phyloP scores from a whole-genome alignment of 2,797 vertebrate species.

The Tympanoctomys barrerae region DNA sequence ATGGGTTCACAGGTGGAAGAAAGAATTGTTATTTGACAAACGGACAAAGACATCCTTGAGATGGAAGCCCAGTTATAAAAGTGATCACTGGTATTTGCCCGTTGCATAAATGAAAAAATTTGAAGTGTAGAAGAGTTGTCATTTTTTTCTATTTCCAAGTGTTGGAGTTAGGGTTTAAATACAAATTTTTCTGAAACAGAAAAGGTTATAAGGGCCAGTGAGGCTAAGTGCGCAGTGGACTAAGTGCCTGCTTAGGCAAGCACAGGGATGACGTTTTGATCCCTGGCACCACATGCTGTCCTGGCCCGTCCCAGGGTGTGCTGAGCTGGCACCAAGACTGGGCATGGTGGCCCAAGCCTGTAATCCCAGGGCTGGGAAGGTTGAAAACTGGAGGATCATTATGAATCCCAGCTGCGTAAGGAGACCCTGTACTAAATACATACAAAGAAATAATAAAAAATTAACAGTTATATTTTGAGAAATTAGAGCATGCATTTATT shows the following conservation, averaged over 20 bases:
- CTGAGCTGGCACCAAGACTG: too few relatives aligned
- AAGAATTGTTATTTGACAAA: background rate
- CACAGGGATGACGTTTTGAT: too few relatives aligned
- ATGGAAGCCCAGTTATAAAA: background rate
- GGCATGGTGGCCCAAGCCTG: too few relatives aligned
- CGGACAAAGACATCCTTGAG: background rate
- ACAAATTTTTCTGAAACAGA: constrained; percentile 5
- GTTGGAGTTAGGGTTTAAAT: background rate
- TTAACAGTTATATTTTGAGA: background rate
- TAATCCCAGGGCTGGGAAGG: too few relatives aligned
- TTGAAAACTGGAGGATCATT: too few relatives aligned
- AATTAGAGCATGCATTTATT: background rate
- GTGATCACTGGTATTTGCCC: background rate
- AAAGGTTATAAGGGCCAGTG: background rate
- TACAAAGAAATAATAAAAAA: too few relatives aligned
- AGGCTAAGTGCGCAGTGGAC: too few relatives aligned
- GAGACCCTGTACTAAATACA: too few relatives aligned
- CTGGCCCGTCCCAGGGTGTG: too few relatives aligned
- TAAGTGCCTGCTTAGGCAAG: too few relatives aligned
- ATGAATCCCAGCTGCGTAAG: too few relatives aligned
- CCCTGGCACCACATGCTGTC: too few relatives aligned
- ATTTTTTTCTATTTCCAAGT: constrained; percentile 9
- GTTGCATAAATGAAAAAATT: background rate
- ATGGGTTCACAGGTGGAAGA: background rate
- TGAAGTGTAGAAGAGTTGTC: background rate